Evolutionary conservation across 2,888 invertebrate species (phyloP).

Genomic region (Carterocephalus palaemon): DNA sequence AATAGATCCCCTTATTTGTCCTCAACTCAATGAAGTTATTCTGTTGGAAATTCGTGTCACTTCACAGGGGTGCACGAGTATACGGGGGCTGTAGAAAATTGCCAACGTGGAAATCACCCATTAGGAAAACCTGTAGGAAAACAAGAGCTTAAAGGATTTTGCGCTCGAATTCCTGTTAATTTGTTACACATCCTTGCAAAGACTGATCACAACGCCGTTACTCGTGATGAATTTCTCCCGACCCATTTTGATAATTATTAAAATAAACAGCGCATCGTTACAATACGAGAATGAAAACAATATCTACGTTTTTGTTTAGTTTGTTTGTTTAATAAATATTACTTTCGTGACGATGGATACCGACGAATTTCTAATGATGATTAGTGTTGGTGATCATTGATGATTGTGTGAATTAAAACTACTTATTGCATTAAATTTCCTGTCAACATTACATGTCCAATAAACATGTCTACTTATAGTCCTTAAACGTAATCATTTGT

Average conservation of each 20-base stretch:
- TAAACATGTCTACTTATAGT: not conserved
- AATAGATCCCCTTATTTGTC: slow-evolving; percentile 28
- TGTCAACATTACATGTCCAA: no score
- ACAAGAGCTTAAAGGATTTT: slow-evolving; percentile 50
- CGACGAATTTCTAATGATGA: no score
- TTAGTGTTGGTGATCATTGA: no score
- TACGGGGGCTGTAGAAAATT: slow-evolving; percentile 42
- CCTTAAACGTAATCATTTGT: slow-evolving; percentile 21
- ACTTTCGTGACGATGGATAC: no score
- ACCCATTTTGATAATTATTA: no score
- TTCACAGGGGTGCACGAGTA: slow-evolving; percentile 44
- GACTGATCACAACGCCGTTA: slow-evolving; percentile 4
- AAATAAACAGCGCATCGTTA: no score
- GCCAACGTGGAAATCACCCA: slow-evolving; percentile 57
- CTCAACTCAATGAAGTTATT: slow-evolving; percentile 44
- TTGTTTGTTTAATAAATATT: no score
- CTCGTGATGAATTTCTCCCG: not conserved
- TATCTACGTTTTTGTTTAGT: no score
- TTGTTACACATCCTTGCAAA: slow-evolving; percentile 25
- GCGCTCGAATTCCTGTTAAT: slow-evolving; percentile 44
- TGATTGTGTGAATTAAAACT: no score
- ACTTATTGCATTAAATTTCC: no score
- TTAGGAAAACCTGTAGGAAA: slow-evolving; percentile 59
- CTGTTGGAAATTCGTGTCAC: slow-evolving; percentile 59
- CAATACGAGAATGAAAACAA: no score